These are phyloP conservation scores for Neodiprion fabricii DNA, from an alignment of 1,140 invertebrate species.

Conservation along the genomic window DNA sequence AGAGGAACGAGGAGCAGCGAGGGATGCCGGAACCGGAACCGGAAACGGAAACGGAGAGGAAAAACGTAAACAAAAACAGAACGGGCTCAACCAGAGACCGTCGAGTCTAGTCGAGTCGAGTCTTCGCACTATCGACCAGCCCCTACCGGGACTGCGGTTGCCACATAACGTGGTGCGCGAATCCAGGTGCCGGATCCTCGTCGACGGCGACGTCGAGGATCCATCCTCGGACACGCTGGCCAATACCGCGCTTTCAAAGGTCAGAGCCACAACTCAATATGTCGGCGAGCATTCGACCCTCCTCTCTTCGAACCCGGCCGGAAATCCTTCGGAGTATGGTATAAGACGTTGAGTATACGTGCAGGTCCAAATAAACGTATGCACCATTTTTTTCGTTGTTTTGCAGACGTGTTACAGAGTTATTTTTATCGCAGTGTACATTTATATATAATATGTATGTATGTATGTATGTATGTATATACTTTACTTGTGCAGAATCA, in stretches of 20 bases:
- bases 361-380: too few species aligned
- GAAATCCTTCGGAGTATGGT: too few species aligned
- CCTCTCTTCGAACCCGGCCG: too few species aligned
- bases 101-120: neutral
- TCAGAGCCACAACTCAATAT: neutral
- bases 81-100: neutral
- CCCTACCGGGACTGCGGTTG: neutral
- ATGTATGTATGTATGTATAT: too few species aligned
- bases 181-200: neutral
- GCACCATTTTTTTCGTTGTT: too few species aligned
- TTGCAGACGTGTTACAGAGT: too few species aligned
- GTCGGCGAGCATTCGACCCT: too few species aligned
- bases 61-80: neutral
- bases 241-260: neutral
- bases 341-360: too few species aligned
- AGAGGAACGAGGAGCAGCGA: neutral
- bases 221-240: neutral
- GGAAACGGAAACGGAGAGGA: neutral
- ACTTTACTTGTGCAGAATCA: too few species aligned
- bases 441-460: too few species aligned
- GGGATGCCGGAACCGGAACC: neutral
- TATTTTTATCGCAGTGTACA: too few species aligned
- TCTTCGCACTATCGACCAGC: neutral
- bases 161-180: slow-evolving; percentile 4
- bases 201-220: neutral